These are phyloP conservation scores for Charaxes varanes DNA, from an alignment of 1,140 invertebrate genomes.

Conservation along the genomic window DNA sequence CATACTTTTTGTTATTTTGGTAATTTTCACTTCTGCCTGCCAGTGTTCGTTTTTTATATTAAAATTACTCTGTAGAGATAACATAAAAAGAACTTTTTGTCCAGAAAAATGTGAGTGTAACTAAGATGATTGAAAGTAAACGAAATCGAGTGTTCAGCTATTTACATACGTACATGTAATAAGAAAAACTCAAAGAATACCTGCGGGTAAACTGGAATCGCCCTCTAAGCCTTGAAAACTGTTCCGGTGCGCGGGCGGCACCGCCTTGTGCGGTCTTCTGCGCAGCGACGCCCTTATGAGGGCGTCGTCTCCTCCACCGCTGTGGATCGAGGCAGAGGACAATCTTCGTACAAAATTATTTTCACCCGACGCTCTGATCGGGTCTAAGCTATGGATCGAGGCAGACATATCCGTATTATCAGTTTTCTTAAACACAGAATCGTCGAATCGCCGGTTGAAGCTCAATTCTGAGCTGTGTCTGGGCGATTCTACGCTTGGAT, in stretches of 20 bases:
- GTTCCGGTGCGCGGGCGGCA: slow-evolving; percentile 63
- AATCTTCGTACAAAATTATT: slow-evolving; percentile 60
- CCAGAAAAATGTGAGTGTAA: no score
- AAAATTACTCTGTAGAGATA: no score
- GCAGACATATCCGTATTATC: slow-evolving; percentile 66
- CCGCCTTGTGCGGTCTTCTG: slow-evolving; percentile 60
- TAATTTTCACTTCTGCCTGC: no score
- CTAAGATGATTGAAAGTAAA: no score
- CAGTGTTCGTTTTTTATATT: no score
- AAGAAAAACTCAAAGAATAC: no score
- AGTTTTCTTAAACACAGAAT: slow-evolving; percentile 65
- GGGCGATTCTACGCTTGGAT: slow-evolving; percentile 60
- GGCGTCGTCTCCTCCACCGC: slow-evolving; percentile 69
- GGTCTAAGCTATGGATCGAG: slow-evolving; percentile 62
- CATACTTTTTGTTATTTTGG: no score
- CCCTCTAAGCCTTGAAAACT: slow-evolving; percentile 69
- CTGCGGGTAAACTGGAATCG: slow-evolving; percentile 57
- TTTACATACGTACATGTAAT: no score
- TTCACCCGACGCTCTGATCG: slow-evolving; percentile 38
- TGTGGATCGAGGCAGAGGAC: slow-evolving; percentile 59
- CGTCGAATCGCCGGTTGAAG: slow-evolving; percentile 78
- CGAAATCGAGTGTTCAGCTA: no score
- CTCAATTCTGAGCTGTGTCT: slow-evolving; percentile 80
- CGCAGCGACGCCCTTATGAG: slow-evolving; percentile 66
- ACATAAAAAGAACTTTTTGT: no score